Percentiles rank a stretch among this genome's conserved stretches.
Conservation (phyloP, 1,140 invertebrate genomes). For the Phocides pigmalion region DNA sequence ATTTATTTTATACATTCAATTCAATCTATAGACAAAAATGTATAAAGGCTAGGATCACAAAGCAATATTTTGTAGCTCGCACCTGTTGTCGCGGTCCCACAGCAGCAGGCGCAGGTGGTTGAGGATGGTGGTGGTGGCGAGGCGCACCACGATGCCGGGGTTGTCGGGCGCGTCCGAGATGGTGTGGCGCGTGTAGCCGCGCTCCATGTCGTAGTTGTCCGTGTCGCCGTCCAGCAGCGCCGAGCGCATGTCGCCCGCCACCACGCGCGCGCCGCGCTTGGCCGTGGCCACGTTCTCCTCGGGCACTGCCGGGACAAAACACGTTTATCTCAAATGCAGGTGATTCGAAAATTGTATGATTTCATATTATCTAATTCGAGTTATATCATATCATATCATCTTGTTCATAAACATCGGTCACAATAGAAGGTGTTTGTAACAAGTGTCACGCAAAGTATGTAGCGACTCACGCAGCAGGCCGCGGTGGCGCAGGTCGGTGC, state of each 20-base stretch:
- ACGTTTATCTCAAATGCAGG: too few species aligned
- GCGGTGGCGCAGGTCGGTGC: conserved; percentile 92
- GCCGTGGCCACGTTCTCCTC: conserved; percentile 96
- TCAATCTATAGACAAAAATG: too few species aligned
- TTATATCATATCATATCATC: too few species aligned
- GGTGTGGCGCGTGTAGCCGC: conserved; percentile 95
- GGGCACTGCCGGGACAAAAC: conserved; percentile 85
- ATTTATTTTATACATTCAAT: too few species aligned
- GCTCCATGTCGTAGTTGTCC: conserved; percentile 95
- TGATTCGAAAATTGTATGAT: too few species aligned
- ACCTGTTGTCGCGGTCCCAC: conserved; percentile 96
- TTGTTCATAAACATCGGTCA: too few species aligned
- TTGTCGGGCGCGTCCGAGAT: conserved; percentile 91
- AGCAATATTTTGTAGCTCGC: too few species aligned
- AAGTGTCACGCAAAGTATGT: too few species aligned
- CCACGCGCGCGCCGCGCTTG: conserved; percentile 91
- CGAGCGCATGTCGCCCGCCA: conserved; percentile 94
- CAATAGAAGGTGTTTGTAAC: too few species aligned
- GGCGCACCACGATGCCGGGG: conserved; percentile 93
- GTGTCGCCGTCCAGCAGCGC: conserved; percentile 95
- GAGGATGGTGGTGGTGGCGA: conserved; percentile 94
- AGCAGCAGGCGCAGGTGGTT: conserved; percentile 97
- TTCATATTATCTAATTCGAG: too few species aligned
- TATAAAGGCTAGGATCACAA: too few species aligned
- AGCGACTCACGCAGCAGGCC: conserved; percentile 87